Evolutionary conservation across 1,140 invertebrate species (phyloP).

Genomic region (Anadara kagoshimensis): DNA sequence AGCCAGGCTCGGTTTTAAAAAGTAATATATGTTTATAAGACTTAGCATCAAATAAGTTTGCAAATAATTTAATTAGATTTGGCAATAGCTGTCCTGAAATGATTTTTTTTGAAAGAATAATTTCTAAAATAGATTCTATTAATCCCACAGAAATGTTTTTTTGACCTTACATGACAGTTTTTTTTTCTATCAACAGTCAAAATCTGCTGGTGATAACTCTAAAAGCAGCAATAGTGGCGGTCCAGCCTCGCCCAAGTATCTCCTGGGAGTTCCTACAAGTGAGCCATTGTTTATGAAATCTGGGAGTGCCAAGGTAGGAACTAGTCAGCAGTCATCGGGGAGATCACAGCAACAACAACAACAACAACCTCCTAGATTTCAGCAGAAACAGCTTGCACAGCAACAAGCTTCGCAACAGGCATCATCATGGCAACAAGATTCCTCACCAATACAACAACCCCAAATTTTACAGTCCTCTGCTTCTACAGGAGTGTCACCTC

Average conservation of each 20-base stretch:
- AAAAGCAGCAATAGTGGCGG: not conserved
- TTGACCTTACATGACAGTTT: too few relatives aligned
- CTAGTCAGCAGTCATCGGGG: constrained; percentile 13
- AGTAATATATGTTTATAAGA: too few relatives aligned
- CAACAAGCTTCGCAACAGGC: constrained; percentile 39
- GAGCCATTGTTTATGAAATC: constrained; percentile 60
- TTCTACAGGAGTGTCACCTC: constrained; percentile 9
- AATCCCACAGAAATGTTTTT: too few relatives aligned
- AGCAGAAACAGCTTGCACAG: constrained; percentile 47
- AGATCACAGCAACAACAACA: constrained; percentile 24
- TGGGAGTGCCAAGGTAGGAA: constrained; percentile 15
- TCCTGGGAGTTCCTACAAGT: constrained; percentile 59
- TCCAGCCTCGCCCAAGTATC: constrained; percentile 55
- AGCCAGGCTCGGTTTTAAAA: too few relatives aligned
- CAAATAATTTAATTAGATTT: too few relatives aligned
- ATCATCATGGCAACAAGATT: constrained; percentile 15
- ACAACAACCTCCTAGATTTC: constrained; percentile 45
- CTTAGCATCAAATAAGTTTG: too few relatives aligned
- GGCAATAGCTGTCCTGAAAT: too few relatives aligned
- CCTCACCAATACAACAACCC: too few relatives aligned
- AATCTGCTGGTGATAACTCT: too few relatives aligned
- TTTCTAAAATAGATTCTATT: too few relatives aligned
- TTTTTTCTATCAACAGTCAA: too few relatives aligned
- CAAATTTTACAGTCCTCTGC: not conserved
- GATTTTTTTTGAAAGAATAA: too few relatives aligned